Evolutionary conservation across 2,888 invertebrate species (phyloP), one percentile per base, ranked within the genome.

Genomic region (Gnatocerus cornutus): DNA sequence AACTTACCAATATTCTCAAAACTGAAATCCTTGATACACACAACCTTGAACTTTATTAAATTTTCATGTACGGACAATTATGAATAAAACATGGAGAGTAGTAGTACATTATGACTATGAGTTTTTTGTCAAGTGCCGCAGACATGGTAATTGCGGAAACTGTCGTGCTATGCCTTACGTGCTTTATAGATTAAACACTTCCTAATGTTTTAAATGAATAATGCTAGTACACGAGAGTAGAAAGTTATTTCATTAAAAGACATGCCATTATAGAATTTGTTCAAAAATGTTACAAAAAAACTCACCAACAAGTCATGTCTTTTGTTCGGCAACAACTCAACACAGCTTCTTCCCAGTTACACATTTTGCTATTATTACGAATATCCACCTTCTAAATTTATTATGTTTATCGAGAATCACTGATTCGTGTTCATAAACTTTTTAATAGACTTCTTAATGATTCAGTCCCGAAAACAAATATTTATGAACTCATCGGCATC

Each of bases 71-170:
- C 12, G 8, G n/a, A 10, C 1, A 56, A 56, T 43, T 43, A 56
- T 56, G 56, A 56, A 56, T 59, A 59, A 59, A 59, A 45, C 46
- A 59, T 46, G n/a, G 4, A 21, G 21, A 21, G 37, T 52, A 52
- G 13, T 58, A 45, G n/a, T n/a, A n/a, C n/a, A n/a, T n/a, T n/a
- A n/a, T n/a, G 29, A 45, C 14, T 59, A 30, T 59, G 46, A 12
- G 46, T 29, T 43, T 58, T 58, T 58, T 21, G 45, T 58, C 27
- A 58, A 43, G 13, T 14, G 16, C 9, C 37, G 41, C 41, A 27
- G 43, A 58, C 45, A 21, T 45, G n/a, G 13, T 59, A 59, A 59
- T 59, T 59, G 59, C 45, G 46, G 59, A 59, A 58, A 48, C 59
- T 59, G 59, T 21, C 56, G 29, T 56, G 56, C 56, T 43, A 55